phyloP scores from a whole-genome alignment of 2,888 invertebrate species.

The Ligdia adustata region DNA sequence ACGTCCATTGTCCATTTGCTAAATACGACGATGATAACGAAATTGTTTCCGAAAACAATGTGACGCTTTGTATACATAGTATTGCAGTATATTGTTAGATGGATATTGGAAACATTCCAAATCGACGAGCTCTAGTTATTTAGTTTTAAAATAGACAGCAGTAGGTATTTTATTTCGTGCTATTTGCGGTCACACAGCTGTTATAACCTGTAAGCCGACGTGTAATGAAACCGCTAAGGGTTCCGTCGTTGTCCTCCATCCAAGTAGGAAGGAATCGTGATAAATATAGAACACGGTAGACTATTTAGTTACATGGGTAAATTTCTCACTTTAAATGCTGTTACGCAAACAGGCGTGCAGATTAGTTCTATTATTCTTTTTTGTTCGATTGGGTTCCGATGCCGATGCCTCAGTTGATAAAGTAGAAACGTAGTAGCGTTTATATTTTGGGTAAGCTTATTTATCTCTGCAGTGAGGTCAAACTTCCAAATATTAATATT shows the following conservation, averaged over 20 bases:
- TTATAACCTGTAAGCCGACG: constrained; percentile 47
- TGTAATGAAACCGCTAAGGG: constrained; percentile 31
- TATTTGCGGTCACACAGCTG: constrained; percentile 64
- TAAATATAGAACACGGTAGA: constrained; percentile 10
- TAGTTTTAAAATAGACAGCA: constrained; percentile 63
- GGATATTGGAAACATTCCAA: constrained; percentile 76
- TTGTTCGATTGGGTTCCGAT: constrained; percentile 3
- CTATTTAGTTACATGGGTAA: constrained; percentile 10
- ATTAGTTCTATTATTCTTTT: constrained; percentile 1
- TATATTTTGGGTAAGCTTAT: too few species aligned
- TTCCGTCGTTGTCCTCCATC: constrained; percentile 16
- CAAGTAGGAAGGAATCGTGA: constrained; percentile 17
- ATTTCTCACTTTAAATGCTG: constrained; percentile 7
- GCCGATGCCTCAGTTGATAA: too few species aligned
- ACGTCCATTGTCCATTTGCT: too few species aligned
- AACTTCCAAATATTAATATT: too few species aligned
- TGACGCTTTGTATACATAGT: constrained; percentile 35
- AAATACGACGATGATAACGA: constrained; percentile 1
- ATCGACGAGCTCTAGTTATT: constrained; percentile 67
- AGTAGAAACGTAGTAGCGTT: too few species aligned
- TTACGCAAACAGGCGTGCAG: constrained; percentile 4
- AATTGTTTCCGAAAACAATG: constrained; percentile 45
- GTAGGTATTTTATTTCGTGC: constrained; percentile 68
- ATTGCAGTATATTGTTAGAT: constrained; percentile 46
- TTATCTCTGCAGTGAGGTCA: too few species aligned